Evolutionary conservation across 2,797 vertebrate species (phyloP).

Genomic region (Cirrhinus molitorella): DNA sequence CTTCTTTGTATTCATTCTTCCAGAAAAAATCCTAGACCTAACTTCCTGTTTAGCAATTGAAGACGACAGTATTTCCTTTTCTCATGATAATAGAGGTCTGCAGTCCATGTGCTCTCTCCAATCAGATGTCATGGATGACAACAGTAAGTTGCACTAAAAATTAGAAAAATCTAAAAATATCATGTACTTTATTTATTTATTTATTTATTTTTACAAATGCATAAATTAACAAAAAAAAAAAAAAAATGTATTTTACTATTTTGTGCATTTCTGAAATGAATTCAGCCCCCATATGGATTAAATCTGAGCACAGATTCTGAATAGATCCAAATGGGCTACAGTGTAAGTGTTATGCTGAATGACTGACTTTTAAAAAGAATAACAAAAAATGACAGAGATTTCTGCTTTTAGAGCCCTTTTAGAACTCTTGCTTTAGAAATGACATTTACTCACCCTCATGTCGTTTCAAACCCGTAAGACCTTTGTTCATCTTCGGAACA

Average conservation of each 20-base stretch:
- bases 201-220: neutral
- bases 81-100: slow-evolving; percentile 73
- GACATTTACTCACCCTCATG: too few relatives aligned
- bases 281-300: slow-evolving; percentile 86
- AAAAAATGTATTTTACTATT: neutral
- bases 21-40: slow-evolving; percentile 83
- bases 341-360: slow-evolving; percentile 77
- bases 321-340: slow-evolving; percentile 79
- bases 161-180: neutral
- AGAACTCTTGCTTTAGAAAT: neutral
- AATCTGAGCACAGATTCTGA: slow-evolving; percentile 82
- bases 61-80: slow-evolving; percentile 76
- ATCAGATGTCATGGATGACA: slow-evolving; percentile 86
- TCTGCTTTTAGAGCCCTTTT: neutral
- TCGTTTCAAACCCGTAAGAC: too few relatives aligned
- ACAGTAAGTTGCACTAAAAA: slow-evolving; percentile 75
- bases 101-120: slow-evolving; percentile 85
- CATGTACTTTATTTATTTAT: neutral
- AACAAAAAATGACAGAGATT: neutral
- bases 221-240: neutral
- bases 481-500: too few relatives aligned
- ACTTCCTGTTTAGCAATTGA: slow-evolving; percentile 83
- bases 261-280: slow-evolving; percentile 68
- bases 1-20: slow-evolving; percentile 27
- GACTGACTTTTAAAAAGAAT: neutral